Conservation (phyloP, 1,140 invertebrate genomes). For the Halotydeus destructor region DNA sequence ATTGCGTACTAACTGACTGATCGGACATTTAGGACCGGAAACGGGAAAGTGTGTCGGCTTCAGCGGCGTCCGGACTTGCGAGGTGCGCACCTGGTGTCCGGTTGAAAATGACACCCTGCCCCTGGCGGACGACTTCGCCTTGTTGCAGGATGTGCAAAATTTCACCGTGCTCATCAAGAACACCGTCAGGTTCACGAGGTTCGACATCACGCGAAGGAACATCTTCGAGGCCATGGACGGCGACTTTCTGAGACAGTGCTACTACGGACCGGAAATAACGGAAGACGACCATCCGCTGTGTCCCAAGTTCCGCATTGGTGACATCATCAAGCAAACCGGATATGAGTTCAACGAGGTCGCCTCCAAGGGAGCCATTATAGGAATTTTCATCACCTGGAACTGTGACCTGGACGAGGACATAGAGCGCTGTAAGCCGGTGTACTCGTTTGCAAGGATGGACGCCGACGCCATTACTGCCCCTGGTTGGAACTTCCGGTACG, state of each 20-base stretch:
- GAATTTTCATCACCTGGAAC: constrained; percentile 30
- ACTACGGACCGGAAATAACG: too few relatives aligned
- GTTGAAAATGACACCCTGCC: constrained; percentile 26
- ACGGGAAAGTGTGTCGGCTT: constrained; percentile 27
- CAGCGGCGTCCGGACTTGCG: constrained; percentile 23
- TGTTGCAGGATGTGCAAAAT: constrained; percentile 25
- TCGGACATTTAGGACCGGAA: too few relatives aligned
- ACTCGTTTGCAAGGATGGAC: constrained; percentile 28
- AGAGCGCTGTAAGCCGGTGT: constrained; percentile 28
- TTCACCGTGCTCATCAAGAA: constrained; percentile 36
- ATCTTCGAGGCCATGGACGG: constrained; percentile 24
- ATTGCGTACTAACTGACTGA: too few relatives aligned
- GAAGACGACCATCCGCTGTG: constrained; percentile 24
- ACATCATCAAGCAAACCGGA: constrained; percentile 26
- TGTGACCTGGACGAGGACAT: constrained; percentile 31
- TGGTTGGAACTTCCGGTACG: constrained; percentile 34
- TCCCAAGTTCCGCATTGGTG: constrained; percentile 29
- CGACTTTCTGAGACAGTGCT: constrained; percentile 25
- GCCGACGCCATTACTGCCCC: constrained; percentile 20
- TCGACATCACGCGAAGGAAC: constrained; percentile 27
- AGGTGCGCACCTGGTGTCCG: constrained; percentile 33
- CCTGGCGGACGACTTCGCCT: constrained; percentile 19
- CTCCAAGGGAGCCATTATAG: constrained; percentile 28
- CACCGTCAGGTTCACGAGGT: constrained; percentile 31
- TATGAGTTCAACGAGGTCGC: constrained; percentile 23